Percentiles rank a stretch among this genome's conserved stretches.
phyloP scores from a whole-genome alignment of 35 echinoderm and acorn worm genomes.

The Lytechinus pictus region DNA sequence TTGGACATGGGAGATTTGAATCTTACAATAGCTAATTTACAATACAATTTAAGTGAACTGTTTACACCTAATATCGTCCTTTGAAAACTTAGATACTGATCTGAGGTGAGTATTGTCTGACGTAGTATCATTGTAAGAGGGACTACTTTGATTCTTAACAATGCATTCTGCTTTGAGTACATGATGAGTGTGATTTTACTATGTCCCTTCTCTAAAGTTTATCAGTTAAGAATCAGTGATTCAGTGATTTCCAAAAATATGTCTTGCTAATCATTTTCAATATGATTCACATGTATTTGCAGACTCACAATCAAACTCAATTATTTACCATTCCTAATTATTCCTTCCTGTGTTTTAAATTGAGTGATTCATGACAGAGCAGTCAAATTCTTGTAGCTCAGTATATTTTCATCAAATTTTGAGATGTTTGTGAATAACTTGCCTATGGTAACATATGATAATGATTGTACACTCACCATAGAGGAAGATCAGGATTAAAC shows the following conservation, averaged over 20 bases:
- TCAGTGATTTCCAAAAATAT: background rate
- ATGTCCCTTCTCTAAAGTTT: background rate
- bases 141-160: background rate
- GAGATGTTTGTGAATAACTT: background rate
- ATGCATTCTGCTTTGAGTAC: background rate
- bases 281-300: too few species aligned
- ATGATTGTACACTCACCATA: constrained; percentile 69
- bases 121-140: background rate
- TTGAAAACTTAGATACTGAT: background rate
- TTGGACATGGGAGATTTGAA: background rate
- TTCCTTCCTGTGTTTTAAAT: too few species aligned
- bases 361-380: background rate
- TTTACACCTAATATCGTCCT: background rate
- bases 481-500: constrained; percentile 79
- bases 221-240: background rate
- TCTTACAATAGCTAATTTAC: too few species aligned
- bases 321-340: too few species aligned
- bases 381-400: background rate
- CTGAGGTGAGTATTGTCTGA: background rate
- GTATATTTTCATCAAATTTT: background rate
- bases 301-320: too few species aligned
- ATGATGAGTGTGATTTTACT: background rate
- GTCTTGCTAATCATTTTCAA: background rate
- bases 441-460: too few species aligned
- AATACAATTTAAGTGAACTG: background rate